A percentile compares a stretch with the other conserved stretches of the same genome.
Evolutionary conservation across 92 coral and sea anemone genomes (phyloP).

Genomic region (Palythoa grandis): DNA sequence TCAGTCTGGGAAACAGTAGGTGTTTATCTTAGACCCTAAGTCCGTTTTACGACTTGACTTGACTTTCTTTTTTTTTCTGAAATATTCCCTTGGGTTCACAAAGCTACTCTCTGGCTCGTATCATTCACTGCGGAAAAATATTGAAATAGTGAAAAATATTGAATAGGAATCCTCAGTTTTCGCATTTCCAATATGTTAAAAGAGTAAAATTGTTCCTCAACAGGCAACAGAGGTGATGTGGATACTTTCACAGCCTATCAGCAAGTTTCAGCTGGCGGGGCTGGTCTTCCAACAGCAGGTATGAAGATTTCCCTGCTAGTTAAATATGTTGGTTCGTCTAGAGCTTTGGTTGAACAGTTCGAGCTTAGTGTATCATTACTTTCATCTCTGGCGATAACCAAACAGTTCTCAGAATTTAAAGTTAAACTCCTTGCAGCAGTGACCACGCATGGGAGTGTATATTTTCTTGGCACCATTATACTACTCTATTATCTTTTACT

Average conservation of each 20-base stretch:
- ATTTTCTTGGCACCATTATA: too few species aligned
- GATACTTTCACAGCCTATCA: conserved; percentile 71
- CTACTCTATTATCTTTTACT: neutral
- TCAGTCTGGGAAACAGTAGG: too few species aligned
- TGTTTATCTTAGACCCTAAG: too few species aligned
- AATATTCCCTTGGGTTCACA: too few species aligned
- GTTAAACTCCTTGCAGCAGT: too few species aligned
- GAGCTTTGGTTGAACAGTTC: neutral
- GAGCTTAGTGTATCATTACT: neutral
- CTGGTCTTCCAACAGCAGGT: conserved; percentile 69
- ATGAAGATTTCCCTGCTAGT: neutral
- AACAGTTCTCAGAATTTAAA: neutral
- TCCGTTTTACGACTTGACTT: too few species aligned
- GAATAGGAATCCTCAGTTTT: neutral
- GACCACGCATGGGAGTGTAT: too few species aligned
- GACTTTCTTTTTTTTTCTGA: too few species aligned
- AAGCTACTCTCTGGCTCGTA: too few species aligned
- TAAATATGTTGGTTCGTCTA: neutral
- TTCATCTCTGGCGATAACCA: neutral
- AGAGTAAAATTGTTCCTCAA: neutral
- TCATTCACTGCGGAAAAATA: too few species aligned
- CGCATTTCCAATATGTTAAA: neutral
- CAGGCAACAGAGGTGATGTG: conserved; percentile 57
- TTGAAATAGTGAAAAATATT: too few species aligned
- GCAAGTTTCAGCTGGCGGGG: conserved; percentile 40